A percentile compares a stretch with the other conserved stretches of the same genome.
phyloP scores from a whole-genome alignment of 1,140 invertebrate genomes.

The Zaprionus lachaisei region DNA sequence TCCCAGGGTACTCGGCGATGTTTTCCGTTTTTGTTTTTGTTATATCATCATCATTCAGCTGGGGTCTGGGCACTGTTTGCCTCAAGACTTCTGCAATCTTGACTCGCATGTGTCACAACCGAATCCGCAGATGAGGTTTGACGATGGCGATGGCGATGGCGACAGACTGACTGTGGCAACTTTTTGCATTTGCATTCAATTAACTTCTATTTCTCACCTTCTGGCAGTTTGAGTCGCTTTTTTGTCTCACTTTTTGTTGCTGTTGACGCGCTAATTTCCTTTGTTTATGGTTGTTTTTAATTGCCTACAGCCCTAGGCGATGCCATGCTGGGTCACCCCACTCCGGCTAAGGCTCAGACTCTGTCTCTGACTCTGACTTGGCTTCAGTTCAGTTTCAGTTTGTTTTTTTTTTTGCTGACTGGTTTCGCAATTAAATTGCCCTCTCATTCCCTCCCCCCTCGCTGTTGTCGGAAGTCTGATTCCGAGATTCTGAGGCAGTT shows the following conservation, averaged over 20 bases:
- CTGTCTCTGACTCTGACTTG: conserved; percentile 8
- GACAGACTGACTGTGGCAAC: conserved; percentile 32
- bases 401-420: conserved; percentile 36
- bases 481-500: conserved; percentile 61
- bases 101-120: conserved; percentile 61
- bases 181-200: conserved; percentile 73
- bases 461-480: conserved; percentile 46
- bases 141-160: background rate
- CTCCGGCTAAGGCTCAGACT: conserved; percentile 25
- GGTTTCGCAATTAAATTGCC: conserved; percentile 52
- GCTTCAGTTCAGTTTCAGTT: conserved; percentile 20
- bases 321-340: background rate
- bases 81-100: conserved; percentile 46
- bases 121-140: conserved; percentile 5
- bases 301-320: conserved; percentile 44
- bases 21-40: conserved; percentile 28
- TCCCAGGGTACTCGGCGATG: conserved; percentile 20
- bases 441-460: background rate
- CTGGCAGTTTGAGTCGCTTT: conserved; percentile 37
- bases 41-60: conserved; percentile 31
- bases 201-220: conserved; percentile 75
- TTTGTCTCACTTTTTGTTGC: conserved; percentile 21
- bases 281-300: conserved; percentile 63
- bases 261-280: conserved; percentile 63
- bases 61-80: conserved; percentile 44